phyloP scores from a whole-genome alignment of 2,797 vertebrate genomes.

The Enteromius paludinosus region DNA sequence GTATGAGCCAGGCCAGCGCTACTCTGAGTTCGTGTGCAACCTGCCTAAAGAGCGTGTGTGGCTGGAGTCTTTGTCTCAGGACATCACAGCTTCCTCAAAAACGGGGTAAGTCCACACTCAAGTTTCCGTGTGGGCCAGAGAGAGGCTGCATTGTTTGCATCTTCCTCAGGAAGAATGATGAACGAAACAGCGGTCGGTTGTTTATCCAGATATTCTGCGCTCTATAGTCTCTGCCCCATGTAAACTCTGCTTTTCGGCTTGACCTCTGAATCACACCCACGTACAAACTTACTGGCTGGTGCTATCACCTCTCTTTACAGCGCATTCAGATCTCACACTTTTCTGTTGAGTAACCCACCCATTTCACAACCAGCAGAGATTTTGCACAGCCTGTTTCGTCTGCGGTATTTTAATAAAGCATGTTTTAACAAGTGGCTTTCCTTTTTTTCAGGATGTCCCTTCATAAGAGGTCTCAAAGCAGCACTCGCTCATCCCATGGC shows the following conservation, averaged over 20 bases:
- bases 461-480: slow-evolving; percentile 73
- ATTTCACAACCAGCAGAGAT: slow-evolving; percentile 15
- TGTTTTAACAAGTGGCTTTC: slow-evolving; percentile 33
- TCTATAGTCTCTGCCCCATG: neutral
- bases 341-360: neutral
- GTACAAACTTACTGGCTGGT: slow-evolving; percentile 49
- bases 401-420: slow-evolving; percentile 35
- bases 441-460: slow-evolving; percentile 70
- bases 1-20: slow-evolving; percentile 86
- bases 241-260: slow-evolving; percentile 23
- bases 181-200: slow-evolving; percentile 23
- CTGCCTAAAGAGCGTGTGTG: slow-evolving; percentile 77
- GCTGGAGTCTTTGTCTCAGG: slow-evolving; percentile 58
- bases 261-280: slow-evolving; percentile 31
- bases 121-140: slow-evolving; percentile 2
- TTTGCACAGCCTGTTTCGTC: slow-evolving; percentile 52
- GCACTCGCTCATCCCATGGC: slow-evolving; percentile 74
- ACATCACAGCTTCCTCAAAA: slow-evolving; percentile 54
- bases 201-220: neutral
- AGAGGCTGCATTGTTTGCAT: slow-evolving; percentile 39
- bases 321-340: neutral
- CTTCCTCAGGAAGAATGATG: slow-evolving; percentile 45
- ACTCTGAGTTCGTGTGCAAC: slow-evolving; percentile 83
- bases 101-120: slow-evolving; percentile 46
- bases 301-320: slow-evolving; percentile 13